Percentiles rank a stretch among this genome's conserved stretches.
These are phyloP conservation scores for Chrysodeixis includens DNA, from an alignment of 2,888 invertebrate species.

Conservation along the genomic window DNA sequence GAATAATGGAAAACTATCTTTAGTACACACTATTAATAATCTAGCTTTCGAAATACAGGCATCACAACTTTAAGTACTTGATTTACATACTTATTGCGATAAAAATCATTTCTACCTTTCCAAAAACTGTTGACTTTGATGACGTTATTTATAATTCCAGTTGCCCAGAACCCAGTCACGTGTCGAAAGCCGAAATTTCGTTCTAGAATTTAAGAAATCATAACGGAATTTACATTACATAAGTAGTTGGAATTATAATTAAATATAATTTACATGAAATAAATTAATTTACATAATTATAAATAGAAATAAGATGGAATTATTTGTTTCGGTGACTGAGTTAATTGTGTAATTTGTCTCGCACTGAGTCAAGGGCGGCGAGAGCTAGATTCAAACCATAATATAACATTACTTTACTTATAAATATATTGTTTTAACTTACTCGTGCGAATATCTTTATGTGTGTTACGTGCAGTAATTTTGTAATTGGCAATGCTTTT, in stretches of 20 bases:
- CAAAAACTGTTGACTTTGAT: no score
- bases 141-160: no score
- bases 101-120: no score
- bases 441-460: not conserved
- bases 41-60: no score
- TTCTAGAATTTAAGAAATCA: not conserved
- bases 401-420: not conserved
- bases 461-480: no score
- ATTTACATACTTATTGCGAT: no score
- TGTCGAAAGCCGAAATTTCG: not conserved
- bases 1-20: no score
- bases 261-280: not conserved
- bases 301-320: not conserved
- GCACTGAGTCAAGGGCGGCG: not conserved
- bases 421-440: constrained; percentile 4
- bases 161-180: not conserved
- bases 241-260: not conserved
- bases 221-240: constrained; percentile 2
- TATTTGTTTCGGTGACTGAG: not conserved
- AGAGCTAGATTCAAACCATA: not conserved
- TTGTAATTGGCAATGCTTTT: no score
- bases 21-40: no score
- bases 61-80: no score
- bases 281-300: not conserved
- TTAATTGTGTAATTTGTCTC: not conserved